phyloP scores from a whole-genome alignment of 2,797 vertebrate species.

The Vireo griseus region DNA sequence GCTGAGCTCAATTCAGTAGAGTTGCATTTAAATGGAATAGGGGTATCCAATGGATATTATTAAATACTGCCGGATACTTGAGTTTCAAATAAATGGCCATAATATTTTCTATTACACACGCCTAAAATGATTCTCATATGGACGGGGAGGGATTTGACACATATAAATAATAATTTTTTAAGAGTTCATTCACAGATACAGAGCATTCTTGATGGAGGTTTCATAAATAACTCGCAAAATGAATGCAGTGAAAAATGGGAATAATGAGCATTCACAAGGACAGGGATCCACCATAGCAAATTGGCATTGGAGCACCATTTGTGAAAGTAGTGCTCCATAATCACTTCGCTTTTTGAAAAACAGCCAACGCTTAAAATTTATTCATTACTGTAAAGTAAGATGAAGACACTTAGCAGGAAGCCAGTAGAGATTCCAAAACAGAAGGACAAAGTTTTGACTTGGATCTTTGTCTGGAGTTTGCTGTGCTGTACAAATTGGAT shows the following conservation, averaged over 20 bases:
- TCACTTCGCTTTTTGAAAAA: accelerated
- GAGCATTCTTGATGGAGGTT: neutral
- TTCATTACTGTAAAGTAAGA: neutral
- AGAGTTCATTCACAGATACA: neutral
- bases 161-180: neutral
- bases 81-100: neutral
- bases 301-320: neutral
- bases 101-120: neutral
- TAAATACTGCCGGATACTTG: neutral
- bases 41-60: neutral
- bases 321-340: neutral
- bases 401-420: neutral
- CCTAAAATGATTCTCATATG: neutral
- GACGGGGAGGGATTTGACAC: neutral
- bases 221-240: neutral
- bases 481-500: neutral
- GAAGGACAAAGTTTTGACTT: neutral
- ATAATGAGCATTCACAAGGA: neutral
- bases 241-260: neutral
- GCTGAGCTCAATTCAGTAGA: neutral
- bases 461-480: neutral
- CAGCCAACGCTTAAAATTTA: neutral
- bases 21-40: neutral
- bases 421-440: neutral
- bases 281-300: neutral